Evolutionary conservation across 2,797 vertebrate genomes (phyloP).

Genomic region (Sus cebifrons): DNA sequence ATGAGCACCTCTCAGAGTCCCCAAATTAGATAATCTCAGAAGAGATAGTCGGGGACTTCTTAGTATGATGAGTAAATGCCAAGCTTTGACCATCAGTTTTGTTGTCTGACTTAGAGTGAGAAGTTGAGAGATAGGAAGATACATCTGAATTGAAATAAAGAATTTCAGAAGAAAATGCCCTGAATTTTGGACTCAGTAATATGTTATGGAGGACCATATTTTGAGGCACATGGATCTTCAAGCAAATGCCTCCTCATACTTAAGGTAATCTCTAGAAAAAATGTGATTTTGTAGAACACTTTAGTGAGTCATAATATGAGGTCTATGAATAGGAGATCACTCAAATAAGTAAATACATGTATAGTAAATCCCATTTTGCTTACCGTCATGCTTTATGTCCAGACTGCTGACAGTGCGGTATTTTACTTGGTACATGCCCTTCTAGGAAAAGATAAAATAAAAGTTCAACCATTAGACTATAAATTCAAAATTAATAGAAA

Average conservation of each 20-base stretch:
- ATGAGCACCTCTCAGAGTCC: background rate
- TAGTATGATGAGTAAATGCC: background rate
- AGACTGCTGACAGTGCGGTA: constrained; percentile 18
- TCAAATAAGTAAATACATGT: constrained; percentile 65
- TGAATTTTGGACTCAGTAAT: background rate
- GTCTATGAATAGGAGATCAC: background rate
- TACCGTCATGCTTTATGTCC: background rate
- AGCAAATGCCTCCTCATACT: background rate
- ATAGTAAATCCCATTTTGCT: constrained; percentile 58
- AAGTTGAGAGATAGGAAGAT: background rate
- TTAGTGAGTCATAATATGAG: background rate
- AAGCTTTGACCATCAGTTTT: constrained; percentile 18
- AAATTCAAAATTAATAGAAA: constrained; percentile 85
- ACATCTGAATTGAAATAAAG: background rate
- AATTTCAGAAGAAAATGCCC: constrained; percentile 5
- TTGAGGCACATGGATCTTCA: background rate
- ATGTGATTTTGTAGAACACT: constrained; percentile 27
- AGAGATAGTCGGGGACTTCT: background rate
- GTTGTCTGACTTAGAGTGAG: background rate
- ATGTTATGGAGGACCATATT: background rate
- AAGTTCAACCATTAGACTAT: constrained; percentile 63
- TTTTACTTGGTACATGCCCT: constrained; percentile 35
- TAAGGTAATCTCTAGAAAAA: constrained; percentile 30
- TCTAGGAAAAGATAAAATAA: constrained; percentile 32
- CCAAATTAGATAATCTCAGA: constrained; percentile 21